Evolutionary conservation across 2,888 invertebrate genomes (phyloP).

Genomic region (Himalopsyche tibetana): DNA sequence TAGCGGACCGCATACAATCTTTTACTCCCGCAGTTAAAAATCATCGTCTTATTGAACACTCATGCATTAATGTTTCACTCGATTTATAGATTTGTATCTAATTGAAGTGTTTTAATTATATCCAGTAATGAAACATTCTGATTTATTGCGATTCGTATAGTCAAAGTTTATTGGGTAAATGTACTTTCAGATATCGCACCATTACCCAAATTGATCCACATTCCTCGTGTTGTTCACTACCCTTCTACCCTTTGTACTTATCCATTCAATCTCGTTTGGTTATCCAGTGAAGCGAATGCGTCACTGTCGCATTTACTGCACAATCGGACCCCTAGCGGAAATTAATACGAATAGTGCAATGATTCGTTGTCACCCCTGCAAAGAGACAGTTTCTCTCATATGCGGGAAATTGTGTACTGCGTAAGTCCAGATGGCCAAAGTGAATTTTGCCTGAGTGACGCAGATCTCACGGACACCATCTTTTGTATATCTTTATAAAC

Average conservation of each 20-base stretch:
- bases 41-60: no score
- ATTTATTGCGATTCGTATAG: no score
- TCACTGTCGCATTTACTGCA: slow-evolving; percentile 32
- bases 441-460: slow-evolving; percentile 46
- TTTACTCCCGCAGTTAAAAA: no score
- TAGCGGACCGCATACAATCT: no score
- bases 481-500: not conserved
- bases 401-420: slow-evolving; percentile 48
- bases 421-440: slow-evolving; percentile 33
- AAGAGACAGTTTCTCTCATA: slow-evolving; percentile 6
- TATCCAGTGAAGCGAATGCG: slow-evolving; percentile 2
- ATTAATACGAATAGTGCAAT: slow-evolving; percentile 22
- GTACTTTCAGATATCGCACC: not conserved
- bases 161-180: slow-evolving; percentile 9
- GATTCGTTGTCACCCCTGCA: not conserved
- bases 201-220: not conserved
- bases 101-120: no score
- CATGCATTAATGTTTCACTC: no score
- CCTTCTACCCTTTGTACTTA: slow-evolving; percentile 24
- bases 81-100: no score
- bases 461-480: not conserved
- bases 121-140: no score
- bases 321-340: not conserved
- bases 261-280: slow-evolving; percentile 28
- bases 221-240: not conserved